Evolutionary conservation across 2,113 vertebrate species (phyloP), one percentile per base, ranked within the genome.

Genomic region (Lampris megalopsis): DNA sequence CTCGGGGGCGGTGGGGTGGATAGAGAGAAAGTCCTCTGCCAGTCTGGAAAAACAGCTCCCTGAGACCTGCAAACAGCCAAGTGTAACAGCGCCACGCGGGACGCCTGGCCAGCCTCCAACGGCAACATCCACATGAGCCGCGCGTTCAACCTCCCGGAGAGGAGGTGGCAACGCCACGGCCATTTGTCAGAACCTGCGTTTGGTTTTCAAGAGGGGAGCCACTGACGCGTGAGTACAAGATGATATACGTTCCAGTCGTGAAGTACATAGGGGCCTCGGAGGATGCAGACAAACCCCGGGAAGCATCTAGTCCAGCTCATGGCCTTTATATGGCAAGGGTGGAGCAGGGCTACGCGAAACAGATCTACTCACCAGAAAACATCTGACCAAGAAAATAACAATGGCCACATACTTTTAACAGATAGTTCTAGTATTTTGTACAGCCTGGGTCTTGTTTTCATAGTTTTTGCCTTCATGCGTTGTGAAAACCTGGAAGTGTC

Each of bases 41-140:
- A 64, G 87, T 89, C 80, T 91, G 88, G 84, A 90, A 91, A 88
- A 91, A 84, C 67, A 76, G 75, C 86, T 84, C 66, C 63, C 77
- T 63, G 72, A 77, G 57, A 83, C 59, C 64, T 52, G 68, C 63
- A 75, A 83, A 83, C 61, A 79, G 89, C 88, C 91, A 89, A 88
- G 78, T 82, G 78, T 75, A 89, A 90, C 58, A 84, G 47, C 37
- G 75, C 57, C 89, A 75, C 68, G 73, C 50, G 60, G 70, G 85
- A 77, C 80, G 42, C 5, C 42, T 87, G 89, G 87, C 82, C 6
- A 5, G 1, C 0, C 64, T 81, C 88, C 86, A 89, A 48, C 35
- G 70, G 66, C 41, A 82, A 87, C 78, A 79, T 73, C 82, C 75
- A 82, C 84, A 73, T 83, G 79, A 85, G 81, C 58, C 64, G 82